Evolutionary conservation across 2,113 vertebrate species (phyloP).

Genomic region (Aptenodytes forsteri): DNA sequence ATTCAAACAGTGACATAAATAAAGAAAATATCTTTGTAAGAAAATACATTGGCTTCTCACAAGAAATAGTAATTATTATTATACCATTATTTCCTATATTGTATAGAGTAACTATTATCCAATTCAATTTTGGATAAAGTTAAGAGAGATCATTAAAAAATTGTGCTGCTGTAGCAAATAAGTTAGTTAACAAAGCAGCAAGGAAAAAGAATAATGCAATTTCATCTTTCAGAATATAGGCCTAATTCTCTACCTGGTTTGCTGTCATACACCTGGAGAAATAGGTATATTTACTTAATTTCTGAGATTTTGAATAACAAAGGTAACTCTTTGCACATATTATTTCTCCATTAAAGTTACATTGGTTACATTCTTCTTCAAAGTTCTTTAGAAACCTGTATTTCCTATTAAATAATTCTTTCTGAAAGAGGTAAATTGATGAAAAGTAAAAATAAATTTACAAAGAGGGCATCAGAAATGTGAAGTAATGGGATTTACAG

Average conservation of each 20-base stretch:
- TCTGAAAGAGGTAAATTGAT: neutral
- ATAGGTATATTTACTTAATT: neutral
- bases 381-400: neutral
- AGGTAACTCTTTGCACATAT: neutral
- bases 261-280: neutral
- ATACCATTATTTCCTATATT: neutral
- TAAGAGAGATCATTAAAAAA: neutral
- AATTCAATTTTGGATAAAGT: neutral
- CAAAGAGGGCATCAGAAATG: neutral
- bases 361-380: neutral
- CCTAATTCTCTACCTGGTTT: neutral
- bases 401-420: neutral
- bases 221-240: neutral
- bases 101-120: neutral
- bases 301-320: neutral
- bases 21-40: neutral
- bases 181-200: neutral
- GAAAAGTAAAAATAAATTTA: neutral
- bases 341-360: neutral
- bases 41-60: neutral
- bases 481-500: neutral
- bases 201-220: neutral
- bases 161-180: neutral
- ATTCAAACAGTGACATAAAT: neutral
- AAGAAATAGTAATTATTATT: neutral